These are phyloP conservation scores for Sceliomorpha sp. DNA, from an alignment of 2,888 invertebrate species.

Conservation along the genomic window DNA sequence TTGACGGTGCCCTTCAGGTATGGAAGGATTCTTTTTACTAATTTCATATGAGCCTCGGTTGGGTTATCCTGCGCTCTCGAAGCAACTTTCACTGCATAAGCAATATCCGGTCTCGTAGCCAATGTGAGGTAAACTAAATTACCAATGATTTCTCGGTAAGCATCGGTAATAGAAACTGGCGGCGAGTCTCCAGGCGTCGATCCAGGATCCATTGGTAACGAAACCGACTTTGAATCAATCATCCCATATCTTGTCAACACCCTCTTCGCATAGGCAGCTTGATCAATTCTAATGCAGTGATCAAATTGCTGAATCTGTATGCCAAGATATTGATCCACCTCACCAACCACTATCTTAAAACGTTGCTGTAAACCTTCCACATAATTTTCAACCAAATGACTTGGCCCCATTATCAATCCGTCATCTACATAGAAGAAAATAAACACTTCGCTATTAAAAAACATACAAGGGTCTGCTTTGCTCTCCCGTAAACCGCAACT, in stretches of 20 bases:
- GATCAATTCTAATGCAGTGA: conserved; percentile 9
- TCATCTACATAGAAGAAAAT: conserved; percentile 25
- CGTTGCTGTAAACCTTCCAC: neutral
- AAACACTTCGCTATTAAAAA: conserved; percentile 7
- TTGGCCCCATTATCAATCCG: conserved; percentile 15
- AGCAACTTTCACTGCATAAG: conserved; percentile 41
- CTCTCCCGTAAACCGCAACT: conserved; percentile 3
- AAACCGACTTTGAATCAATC: conserved; percentile 4
- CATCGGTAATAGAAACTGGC: neutral
- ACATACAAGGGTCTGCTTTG: conserved; percentile 17
- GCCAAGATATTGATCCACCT: conserved; percentile 6
- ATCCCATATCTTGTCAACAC: conserved; percentile 11
- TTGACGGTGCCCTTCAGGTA: conserved; percentile 38
- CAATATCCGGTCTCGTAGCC: conserved; percentile 49
- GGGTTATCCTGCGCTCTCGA: conserved; percentile 36
- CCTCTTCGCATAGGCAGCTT: conserved; percentile 6
- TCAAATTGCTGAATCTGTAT: conserved; percentile 1
- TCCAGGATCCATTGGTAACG: conserved; percentile 16
- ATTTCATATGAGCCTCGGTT: conserved; percentile 32
- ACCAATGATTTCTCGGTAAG: conserved; percentile 8
- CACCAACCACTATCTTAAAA: neutral
- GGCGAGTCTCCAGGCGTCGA: conserved; percentile 10
- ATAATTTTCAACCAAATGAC: neutral
- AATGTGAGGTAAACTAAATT: conserved; percentile 13
- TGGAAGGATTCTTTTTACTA: conserved; percentile 43